Evolutionary conservation across 1,140 invertebrate genomes (phyloP).

Genomic region (Pachypeltis micranthus): DNA sequence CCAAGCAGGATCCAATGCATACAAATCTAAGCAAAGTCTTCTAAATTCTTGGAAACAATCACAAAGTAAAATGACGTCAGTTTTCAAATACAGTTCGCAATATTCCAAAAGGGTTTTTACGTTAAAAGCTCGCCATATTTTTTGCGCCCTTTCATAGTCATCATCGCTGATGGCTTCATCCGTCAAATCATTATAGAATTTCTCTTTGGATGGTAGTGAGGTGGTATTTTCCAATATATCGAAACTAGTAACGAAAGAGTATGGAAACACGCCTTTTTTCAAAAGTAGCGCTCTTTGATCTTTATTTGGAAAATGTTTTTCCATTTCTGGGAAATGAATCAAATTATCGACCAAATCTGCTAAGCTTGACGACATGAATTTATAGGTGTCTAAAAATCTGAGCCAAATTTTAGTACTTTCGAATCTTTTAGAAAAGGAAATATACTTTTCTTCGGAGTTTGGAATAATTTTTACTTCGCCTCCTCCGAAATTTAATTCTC

Average conservation of each 20-base stretch:
- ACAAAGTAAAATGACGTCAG: not conserved
- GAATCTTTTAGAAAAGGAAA: not conserved
- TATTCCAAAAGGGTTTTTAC: not conserved
- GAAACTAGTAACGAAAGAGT: not conserved
- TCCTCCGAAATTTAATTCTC: not conserved
- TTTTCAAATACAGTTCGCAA: not conserved
- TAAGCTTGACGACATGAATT: not conserved
- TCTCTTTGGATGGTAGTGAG: not conserved
- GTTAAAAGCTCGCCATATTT: not conserved
- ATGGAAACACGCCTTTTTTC: not conserved
- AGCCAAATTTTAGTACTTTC: not conserved
- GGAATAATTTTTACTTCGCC: not conserved
- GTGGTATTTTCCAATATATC: not conserved
- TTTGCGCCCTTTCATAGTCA: not conserved
- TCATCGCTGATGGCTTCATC: not conserved
- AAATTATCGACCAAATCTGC: not conserved
- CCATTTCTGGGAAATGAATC: not conserved
- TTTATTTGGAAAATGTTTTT: not conserved
- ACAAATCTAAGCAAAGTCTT: slow-evolving; percentile 25
- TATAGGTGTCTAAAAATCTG: not conserved
- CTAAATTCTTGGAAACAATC: slow-evolving; percentile 38
- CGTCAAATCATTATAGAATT: not conserved
- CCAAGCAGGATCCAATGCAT: slow-evolving; percentile 25
- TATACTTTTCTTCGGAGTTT: not conserved
- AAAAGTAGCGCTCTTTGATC: not conserved